These are phyloP conservation scores for Porites evermanni DNA, from an alignment of 92 coral and sea anemone species.

Conservation along the genomic window DNA sequence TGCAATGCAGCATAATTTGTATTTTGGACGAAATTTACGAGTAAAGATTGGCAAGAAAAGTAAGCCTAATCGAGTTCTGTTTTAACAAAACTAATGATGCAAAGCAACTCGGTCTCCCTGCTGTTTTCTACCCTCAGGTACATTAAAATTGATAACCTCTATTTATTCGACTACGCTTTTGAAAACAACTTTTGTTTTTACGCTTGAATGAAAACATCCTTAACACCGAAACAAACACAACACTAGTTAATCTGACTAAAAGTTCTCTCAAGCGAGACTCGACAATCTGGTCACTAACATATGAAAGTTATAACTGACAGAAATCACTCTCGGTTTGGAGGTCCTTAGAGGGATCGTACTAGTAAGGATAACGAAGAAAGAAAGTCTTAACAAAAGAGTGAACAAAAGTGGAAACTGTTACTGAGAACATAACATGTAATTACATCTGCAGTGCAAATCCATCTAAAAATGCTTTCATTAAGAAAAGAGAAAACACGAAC, in stretches of 20 bases:
- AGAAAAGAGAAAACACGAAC: conserved; percentile 4
- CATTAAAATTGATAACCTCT: too few relatives aligned
- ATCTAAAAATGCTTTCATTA: neutral
- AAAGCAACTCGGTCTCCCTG: too few relatives aligned
- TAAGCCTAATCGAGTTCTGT: too few relatives aligned
- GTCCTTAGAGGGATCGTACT: too few relatives aligned
- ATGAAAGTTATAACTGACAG: too few relatives aligned
- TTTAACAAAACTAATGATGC: too few relatives aligned
- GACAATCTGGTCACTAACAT: neutral
- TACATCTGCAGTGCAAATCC: neutral
- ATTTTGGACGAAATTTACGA: too few relatives aligned
- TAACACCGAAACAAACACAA: neutral
- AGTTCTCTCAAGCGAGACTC: neutral
- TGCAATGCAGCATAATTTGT: too few relatives aligned
- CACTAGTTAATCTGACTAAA: neutral
- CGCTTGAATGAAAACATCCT: neutral
- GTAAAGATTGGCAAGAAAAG: too few relatives aligned
- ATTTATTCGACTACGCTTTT: neutral
- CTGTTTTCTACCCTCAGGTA: too few relatives aligned
- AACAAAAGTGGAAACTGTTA: conserved; percentile 3
- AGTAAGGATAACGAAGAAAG: too few relatives aligned
- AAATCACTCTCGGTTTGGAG: too few relatives aligned
- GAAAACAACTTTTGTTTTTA: neutral
- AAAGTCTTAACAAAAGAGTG: neutral
- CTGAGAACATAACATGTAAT: conserved; percentile 2